Conservation (phyloP, 2,888 invertebrate species). For the Amphipoea lucens region DNA sequence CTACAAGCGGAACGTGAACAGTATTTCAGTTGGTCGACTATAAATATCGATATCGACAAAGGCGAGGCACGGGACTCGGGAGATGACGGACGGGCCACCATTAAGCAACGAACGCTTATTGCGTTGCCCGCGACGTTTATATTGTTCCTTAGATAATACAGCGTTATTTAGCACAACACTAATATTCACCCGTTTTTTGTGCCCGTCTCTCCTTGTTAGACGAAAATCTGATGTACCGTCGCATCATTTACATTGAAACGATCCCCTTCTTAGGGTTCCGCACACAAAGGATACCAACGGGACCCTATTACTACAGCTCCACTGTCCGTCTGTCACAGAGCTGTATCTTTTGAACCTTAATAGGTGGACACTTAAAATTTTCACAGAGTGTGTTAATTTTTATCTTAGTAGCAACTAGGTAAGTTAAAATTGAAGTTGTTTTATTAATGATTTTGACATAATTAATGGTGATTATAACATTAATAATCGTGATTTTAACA, state of each 20-base stretch:
- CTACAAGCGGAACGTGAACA: slow-evolving; percentile 50
- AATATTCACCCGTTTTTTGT: slow-evolving; percentile 82
- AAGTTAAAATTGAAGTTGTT: no score
- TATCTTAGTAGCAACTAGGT: no score
- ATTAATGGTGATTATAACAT: no score
- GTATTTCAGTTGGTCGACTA: slow-evolving; percentile 57
- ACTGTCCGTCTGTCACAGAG: background rate
- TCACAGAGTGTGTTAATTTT: background rate
- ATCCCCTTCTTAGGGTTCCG: slow-evolving; percentile 20
- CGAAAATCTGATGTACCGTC: slow-evolving; percentile 49
- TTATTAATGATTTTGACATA: no score
- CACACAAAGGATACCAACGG: background rate
- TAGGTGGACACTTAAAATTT: background rate
- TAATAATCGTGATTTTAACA: no score
- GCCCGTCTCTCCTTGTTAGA: slow-evolving; percentile 79
- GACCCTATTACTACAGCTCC: background rate
- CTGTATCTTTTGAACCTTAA: background rate
- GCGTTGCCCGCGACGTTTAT: slow-evolving; percentile 82
- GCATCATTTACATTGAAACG: slow-evolving; percentile 62
- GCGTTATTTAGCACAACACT: slow-evolving; percentile 83
- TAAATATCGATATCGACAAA: slow-evolving; percentile 70
- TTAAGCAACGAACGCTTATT: slow-evolving; percentile 82
- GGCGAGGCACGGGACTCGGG: slow-evolving; percentile 63
- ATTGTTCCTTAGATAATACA: slow-evolving; percentile 84
- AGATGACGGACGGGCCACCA: slow-evolving; percentile 83